Evolutionary conservation across 2,888 invertebrate genomes (phyloP).

Genomic region (Macropis europaea): DNA sequence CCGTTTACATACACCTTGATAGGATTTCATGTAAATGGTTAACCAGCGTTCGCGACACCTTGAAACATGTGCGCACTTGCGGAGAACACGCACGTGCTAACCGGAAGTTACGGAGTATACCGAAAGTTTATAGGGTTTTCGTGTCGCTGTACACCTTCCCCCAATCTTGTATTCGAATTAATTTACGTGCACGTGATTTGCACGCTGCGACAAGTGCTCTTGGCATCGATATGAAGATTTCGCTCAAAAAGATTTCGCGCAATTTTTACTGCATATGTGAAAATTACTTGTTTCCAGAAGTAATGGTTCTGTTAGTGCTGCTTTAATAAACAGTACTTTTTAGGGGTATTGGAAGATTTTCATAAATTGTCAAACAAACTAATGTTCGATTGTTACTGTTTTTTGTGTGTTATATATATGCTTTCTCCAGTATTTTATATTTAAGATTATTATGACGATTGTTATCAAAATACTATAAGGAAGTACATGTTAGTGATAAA

Average conservation of each 20-base stretch:
- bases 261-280: background rate
- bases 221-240: background rate
- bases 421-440: too few species aligned
- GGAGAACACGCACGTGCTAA: background rate
- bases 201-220: background rate
- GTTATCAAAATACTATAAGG: too few species aligned
- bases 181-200: conserved; percentile 25
- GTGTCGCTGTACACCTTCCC: background rate
- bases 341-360: too few species aligned
- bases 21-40: conserved; percentile 20
- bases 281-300: background rate
- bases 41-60: conserved; percentile 28
- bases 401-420: too few species aligned
- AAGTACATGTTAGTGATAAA: too few species aligned
- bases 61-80: conserved; percentile 18
- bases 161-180: conserved; percentile 7
- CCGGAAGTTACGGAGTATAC: conserved; percentile 21
- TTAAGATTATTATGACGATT: too few species aligned
- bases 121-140: conserved; percentile 32
- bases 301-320: too few species aligned
- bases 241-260: too few species aligned
- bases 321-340: too few species aligned
- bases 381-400: too few species aligned
- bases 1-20: background rate
- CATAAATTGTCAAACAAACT: too few species aligned